Percentiles rank a stretch among this genome's conserved stretches.
These are phyloP conservation scores for Sebastes trivittatus DNA, from an alignment of 2,797 vertebrate species.

Conservation along the genomic window DNA sequence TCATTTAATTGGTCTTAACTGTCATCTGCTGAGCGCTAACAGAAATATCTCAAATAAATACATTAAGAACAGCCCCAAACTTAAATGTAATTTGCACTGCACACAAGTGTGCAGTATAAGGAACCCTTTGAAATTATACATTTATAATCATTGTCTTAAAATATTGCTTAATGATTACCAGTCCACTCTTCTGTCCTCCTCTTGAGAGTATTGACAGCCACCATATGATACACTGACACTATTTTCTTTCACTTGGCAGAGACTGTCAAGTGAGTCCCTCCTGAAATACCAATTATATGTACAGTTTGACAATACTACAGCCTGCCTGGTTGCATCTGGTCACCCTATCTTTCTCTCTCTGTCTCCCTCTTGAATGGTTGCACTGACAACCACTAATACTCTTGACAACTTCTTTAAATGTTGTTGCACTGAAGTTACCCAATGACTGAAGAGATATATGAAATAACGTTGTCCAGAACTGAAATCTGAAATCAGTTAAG, in stretches of 20 bases:
- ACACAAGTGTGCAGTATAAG: background rate
- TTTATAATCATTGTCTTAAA: background rate
- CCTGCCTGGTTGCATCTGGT: conserved; percentile 35
- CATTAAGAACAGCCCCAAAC: background rate
- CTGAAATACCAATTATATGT: conserved; percentile 60
- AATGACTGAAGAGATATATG: background rate
- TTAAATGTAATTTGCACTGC: background rate
- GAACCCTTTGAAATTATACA: background rate
- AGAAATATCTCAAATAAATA: background rate
- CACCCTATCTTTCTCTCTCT: conserved; percentile 8
- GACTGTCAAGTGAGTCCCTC: conserved; percentile 38
- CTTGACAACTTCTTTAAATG: conserved; percentile 38
- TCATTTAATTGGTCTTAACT: background rate
- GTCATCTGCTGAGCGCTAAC: background rate
- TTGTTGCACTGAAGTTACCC: background rate
- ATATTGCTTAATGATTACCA: background rate
- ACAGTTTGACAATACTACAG: conserved; percentile 38
- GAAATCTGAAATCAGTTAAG: background rate
- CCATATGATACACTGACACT: conserved; percentile 12
- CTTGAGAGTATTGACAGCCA: conserved; percentile 19
- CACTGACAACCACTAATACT: conserved; percentile 30
- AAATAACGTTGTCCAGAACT: background rate
- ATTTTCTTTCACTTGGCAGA: conserved; percentile 23
- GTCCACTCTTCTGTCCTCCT: background rate
- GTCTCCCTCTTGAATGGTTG: conserved; percentile 9